These are phyloP conservation scores for Lordiphosa andalusiaca DNA, from an alignment of 2,888 invertebrate genomes.

Conservation along the genomic window DNA sequence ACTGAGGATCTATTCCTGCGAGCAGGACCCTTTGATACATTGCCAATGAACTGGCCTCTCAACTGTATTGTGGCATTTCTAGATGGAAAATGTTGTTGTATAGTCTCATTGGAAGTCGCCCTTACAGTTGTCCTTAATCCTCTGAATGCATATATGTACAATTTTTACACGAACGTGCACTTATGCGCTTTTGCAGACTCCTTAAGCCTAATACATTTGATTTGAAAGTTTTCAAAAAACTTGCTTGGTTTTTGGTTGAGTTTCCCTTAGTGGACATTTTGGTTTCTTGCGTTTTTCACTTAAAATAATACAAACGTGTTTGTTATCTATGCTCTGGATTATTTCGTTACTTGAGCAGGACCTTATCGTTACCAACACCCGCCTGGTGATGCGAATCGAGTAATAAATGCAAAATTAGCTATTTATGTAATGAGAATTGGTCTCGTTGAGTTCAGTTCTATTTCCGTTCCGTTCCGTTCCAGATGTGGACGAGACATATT, in stretches of 20 bases:
- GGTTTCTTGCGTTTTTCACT: conserved; percentile 39
- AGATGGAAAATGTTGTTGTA: too few species aligned
- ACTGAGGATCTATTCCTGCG: too few species aligned
- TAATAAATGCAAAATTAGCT: conserved; percentile 55
- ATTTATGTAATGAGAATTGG: conserved; percentile 43
- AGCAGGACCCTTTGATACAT: too few species aligned
- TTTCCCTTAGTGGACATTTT: conserved; percentile 45
- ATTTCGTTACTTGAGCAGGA: conserved; percentile 6
- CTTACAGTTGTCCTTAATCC: conserved; percentile 1
- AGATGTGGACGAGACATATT: conserved; percentile 1
- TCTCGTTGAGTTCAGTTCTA: conserved; percentile 12
- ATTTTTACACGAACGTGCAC: conserved; percentile 23
- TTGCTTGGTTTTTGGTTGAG: conserved; percentile 54
- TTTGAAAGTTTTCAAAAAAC: conserved; percentile 59
- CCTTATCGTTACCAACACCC: conserved; percentile 4
- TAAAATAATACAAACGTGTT: conserved; percentile 11
- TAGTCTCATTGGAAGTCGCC: too few species aligned
- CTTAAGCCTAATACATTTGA: conserved; percentile 16
- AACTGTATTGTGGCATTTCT: too few species aligned
- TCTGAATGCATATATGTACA: conserved; percentile 41
- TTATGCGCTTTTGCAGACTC: conserved; percentile 3
- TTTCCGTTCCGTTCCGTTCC: conserved; percentile 7
- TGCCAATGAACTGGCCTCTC: too few species aligned
- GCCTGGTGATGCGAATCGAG: conserved; percentile 16
- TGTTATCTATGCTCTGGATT: conserved; percentile 5